phyloP scores from a whole-genome alignment of 1,140 invertebrate genomes.

The Heliothis subflexa region DNA sequence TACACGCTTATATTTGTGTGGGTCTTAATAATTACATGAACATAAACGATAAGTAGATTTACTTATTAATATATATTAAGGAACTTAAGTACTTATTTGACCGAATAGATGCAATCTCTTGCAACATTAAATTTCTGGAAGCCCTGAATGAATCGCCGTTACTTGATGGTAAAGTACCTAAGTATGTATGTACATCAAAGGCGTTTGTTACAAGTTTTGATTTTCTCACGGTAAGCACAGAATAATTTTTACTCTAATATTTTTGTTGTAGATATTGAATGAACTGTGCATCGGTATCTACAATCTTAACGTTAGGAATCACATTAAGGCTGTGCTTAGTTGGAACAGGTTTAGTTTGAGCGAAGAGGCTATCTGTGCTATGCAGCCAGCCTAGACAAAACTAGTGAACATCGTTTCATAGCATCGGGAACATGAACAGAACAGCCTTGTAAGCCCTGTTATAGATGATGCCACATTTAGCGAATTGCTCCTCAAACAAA shows the following conservation, averaged over 20 bases:
- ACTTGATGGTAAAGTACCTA: slow-evolving; percentile 10
- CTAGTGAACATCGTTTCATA: background rate
- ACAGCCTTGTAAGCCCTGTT: background rate
- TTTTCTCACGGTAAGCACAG: slow-evolving; percentile 21
- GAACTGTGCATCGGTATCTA: slow-evolving; percentile 20
- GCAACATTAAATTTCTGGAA: background rate
- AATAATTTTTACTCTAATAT: background rate
- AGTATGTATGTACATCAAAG: background rate
- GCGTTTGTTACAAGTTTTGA: slow-evolving; percentile 3
- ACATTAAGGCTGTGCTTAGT: slow-evolving; percentile 19
- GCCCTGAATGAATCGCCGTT: slow-evolving; percentile 11
- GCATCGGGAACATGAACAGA: background rate
- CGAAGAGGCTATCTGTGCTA: background rate
- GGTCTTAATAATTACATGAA: background rate
- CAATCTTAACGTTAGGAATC: slow-evolving; percentile 30
- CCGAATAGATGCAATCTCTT: slow-evolving; percentile 3
- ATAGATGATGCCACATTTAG: background rate
- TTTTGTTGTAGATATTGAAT: slow-evolving; percentile 19
- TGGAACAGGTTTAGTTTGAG: slow-evolving; percentile 15
- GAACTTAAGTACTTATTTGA: background rate
- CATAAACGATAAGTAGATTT: background rate
- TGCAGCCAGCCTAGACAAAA: slow-evolving; percentile 1
- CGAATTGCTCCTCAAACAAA: too few relatives aligned
- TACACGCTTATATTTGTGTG: background rate
- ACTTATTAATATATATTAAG: background rate